Conservation (phyloP, 1,140 invertebrate genomes). For the Zaprionus davidi region DNA sequence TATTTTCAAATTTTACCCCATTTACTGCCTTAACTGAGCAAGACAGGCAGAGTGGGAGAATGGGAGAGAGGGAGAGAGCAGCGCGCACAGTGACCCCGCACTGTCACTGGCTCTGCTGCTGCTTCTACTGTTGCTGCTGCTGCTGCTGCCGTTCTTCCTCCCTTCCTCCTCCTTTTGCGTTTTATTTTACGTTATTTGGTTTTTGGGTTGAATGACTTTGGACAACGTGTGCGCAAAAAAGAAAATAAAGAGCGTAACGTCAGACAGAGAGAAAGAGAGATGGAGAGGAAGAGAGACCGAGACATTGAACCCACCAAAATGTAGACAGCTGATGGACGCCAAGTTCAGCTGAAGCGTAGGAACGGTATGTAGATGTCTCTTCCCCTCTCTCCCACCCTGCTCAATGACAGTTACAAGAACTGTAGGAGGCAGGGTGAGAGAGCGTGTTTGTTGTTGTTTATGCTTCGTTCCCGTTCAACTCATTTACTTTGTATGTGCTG, state of each 20-base stretch:
- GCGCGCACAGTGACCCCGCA: slow-evolving; percentile 70
- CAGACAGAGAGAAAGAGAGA: slow-evolving; percentile 14
- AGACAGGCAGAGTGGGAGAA: slow-evolving; percentile 3
- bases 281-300: slow-evolving; percentile 30
- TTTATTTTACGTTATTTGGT: slow-evolving; percentile 77
- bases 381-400: not conserved
- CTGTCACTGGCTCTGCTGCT: slow-evolving; percentile 26
- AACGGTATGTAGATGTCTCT: slow-evolving; percentile 39
- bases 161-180: slow-evolving; percentile 54
- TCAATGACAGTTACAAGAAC: slow-evolving; percentile 33
- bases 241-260: slow-evolving; percentile 64
- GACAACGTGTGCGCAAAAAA: slow-evolving; percentile 57
- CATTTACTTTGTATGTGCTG: not conserved
- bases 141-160: slow-evolving; percentile 26
- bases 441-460: slow-evolving; percentile 12
- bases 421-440: not conserved
- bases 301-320: slow-evolving; percentile 76
- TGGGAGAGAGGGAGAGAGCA: slow-evolving; percentile 21
- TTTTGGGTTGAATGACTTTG: slow-evolving; percentile 80
- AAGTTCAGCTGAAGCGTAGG: not conserved
- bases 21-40: slow-evolving; percentile 11
- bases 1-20: slow-evolving; percentile 46
- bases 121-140: slow-evolving; percentile 23
- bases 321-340: slow-evolving; percentile 69
- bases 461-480: slow-evolving; percentile 6